phyloP scores from a whole-genome alignment of 2,113 vertebrate species.

The Clarias magur region DNA sequence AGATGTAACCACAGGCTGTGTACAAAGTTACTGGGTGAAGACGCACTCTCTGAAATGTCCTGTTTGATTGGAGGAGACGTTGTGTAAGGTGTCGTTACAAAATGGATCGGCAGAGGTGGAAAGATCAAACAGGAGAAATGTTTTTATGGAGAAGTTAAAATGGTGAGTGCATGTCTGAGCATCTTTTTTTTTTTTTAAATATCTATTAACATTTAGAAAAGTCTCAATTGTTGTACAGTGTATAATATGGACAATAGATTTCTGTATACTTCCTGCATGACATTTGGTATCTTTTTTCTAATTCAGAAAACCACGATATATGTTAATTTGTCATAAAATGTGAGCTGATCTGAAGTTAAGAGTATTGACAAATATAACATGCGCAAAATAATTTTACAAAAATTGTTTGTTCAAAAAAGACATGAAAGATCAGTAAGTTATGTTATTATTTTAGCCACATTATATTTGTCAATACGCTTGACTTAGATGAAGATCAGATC shows the following conservation, averaged over 20 bases:
- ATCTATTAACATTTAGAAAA: background rate
- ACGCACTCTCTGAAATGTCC: slow-evolving; percentile 20
- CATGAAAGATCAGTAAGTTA: no score
- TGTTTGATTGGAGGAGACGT: slow-evolving; percentile 27
- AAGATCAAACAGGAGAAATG: background rate
- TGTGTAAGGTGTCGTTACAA: slow-evolving; percentile 18
- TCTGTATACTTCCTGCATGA: background rate
- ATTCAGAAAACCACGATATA: no score
- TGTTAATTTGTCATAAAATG: no score
- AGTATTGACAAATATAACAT: no score
- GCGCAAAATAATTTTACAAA: no score
- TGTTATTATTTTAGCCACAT: no score
- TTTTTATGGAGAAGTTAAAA: background rate
- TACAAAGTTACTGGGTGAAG: slow-evolving; percentile 38
- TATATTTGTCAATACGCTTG: no score
- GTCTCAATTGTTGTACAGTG: background rate
- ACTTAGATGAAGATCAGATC: no score
- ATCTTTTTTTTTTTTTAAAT: no score
- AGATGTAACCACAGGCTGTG: slow-evolving; percentile 26
- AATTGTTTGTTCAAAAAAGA: no score
- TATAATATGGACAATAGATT: background rate
- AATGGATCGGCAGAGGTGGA: background rate
- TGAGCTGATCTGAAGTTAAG: no score
- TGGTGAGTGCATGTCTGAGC: background rate
- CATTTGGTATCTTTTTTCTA: background rate